Percentiles rank a stretch among this genome's conserved stretches.
Conservation (phyloP, 2,113 vertebrate species). For the Addax nasomaculatus region DNA sequence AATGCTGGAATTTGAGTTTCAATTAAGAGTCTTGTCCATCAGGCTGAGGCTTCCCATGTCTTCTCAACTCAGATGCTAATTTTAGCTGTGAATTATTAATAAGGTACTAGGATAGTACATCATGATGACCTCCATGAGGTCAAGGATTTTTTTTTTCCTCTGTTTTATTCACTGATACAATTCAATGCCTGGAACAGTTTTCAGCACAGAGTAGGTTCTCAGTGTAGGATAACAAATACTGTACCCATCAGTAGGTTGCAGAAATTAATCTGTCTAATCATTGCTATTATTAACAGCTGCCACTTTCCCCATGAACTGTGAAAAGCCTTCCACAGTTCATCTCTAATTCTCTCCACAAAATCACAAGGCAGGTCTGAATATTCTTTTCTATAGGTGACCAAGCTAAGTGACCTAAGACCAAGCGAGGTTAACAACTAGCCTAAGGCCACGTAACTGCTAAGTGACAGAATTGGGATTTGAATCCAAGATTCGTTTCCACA, state of each 20-base stretch:
- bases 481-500: neutral
- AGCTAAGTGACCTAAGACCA: neutral
- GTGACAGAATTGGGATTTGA: neutral
- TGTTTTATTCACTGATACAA: neutral
- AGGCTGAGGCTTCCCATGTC: neutral
- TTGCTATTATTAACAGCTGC: neutral
- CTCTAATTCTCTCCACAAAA: neutral
- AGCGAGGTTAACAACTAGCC: neutral
- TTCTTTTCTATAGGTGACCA: neutral
- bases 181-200: neutral
- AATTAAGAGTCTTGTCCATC: neutral
- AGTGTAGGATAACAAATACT: neutral
- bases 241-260: neutral
- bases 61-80: neutral
- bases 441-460: neutral
- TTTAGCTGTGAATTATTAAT: neutral
- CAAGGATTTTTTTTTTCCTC: neutral
- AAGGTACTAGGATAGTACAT: neutral
- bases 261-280: conserved; percentile 8
- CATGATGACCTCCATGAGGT: neutral
- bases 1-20: neutral
- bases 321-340: neutral
- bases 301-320: neutral
- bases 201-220: neutral
- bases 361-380: neutral